Evolutionary conservation across 2,888 invertebrate genomes (phyloP).

Genomic region (Paralinhomoeus sp.): DNA sequence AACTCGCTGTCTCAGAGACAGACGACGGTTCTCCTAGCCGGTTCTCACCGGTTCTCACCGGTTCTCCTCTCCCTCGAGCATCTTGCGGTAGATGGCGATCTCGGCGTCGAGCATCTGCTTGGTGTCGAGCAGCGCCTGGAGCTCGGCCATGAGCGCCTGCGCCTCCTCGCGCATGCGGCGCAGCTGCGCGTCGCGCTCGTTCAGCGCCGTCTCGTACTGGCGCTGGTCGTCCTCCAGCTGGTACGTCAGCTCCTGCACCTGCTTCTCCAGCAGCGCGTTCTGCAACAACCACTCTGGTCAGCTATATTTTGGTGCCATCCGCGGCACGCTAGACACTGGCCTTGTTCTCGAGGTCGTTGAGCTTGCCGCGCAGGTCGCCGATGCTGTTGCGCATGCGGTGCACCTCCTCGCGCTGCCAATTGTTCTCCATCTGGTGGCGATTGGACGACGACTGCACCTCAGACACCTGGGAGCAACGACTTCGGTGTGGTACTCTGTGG

Average conservation of each 20-base stretch:
- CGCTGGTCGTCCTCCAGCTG: constrained; percentile 27
- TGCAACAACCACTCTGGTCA: no score
- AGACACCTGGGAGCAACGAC: constrained; percentile 11
- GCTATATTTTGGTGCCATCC: no score
- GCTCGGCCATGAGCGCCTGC: constrained; percentile 16
- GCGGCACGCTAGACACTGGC: no score
- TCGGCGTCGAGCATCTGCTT: constrained; percentile 33
- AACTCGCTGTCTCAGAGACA: no score
- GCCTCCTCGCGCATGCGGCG: constrained; percentile 16
- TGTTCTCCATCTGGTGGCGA: constrained; percentile 25
- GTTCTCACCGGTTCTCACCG: background rate
- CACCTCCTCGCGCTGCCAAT: constrained; percentile 28
- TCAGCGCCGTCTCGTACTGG: constrained; percentile 27
- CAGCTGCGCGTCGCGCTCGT: constrained; percentile 21
- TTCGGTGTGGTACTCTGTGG: background rate
- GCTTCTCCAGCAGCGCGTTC: constrained; percentile 29
- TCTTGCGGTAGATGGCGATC: constrained; percentile 33
- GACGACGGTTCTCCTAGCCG: no score
- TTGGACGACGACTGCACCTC: constrained; percentile 24
- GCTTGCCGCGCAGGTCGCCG: constrained; percentile 24
- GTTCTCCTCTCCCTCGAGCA: constrained; percentile 32
- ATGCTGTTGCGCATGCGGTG: constrained; percentile 26
- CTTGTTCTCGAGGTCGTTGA: constrained; percentile 27
- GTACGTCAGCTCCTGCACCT: constrained; percentile 6
- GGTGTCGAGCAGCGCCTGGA: constrained; percentile 27